Evolutionary conservation across 2,797 vertebrate species (phyloP), one percentile per base, ranked within the genome.

Genomic region (Denticeps clupeoides): DNA sequence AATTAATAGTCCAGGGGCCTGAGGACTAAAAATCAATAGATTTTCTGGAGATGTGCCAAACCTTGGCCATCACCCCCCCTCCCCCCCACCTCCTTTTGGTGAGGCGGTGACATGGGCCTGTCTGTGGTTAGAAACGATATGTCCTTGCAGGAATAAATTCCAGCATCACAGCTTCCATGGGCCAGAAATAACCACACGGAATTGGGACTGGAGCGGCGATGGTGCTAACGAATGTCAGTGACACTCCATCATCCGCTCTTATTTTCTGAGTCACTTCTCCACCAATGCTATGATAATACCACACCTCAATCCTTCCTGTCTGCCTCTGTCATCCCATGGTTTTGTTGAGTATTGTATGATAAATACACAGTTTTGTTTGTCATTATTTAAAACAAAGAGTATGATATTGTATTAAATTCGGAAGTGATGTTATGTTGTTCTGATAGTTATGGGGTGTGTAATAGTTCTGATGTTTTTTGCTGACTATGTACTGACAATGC

Each of bases 131-230:
- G 55, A 53, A 54, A 63, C 72, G 72, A 62, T n/a, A 68, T 75
- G 64, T 60, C 45, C 4, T 47, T 54, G 59, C 44, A 18, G 59
- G 56, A 63, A 74, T 71, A 63, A 56, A 74, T 77, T 60, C 53
- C 56, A 73, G 70, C 37, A 16, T 70, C 42, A 60, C 46, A 48
- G 58, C 29, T 35, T 49, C 56, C 61, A 49, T 73, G 70, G 78
- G 74, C 59, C 68, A 71, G 68, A 72, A 67, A 68, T 61, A 53
- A 48, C 63, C 67, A 74, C 68, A 59, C 44, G 56, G 63, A 72
- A 68, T 72, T 65, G 62, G 66, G 7, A 16, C 58, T 44, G 32
- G 28, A 48, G 70, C 56, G 61, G 65, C 55, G 62, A 65, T 63
- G 69, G 65, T 67, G 53, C 53, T 59, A 63, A 59, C 73, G 64